These are phyloP conservation scores for Cebidichthys violaceus DNA, from an alignment of 2,113 vertebrate species.

Conservation along the genomic window DNA sequence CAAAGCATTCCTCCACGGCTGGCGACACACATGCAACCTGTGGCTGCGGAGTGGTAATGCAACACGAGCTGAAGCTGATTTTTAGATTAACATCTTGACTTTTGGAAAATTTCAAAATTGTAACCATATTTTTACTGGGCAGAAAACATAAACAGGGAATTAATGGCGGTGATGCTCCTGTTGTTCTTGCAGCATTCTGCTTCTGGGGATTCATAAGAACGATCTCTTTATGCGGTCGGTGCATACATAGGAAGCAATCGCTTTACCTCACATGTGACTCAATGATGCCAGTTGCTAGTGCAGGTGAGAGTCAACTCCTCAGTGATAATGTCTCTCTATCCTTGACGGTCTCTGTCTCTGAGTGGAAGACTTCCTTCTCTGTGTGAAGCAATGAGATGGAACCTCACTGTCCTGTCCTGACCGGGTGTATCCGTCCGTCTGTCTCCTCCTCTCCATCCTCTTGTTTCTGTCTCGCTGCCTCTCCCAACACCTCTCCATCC, in stretches of 20 bases:
- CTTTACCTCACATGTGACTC: slow-evolving; percentile 46
- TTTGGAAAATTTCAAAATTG: background rate
- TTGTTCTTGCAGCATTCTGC: slow-evolving; percentile 17
- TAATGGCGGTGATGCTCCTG: background rate
- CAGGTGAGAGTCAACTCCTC: background rate
- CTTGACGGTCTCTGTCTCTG: background rate
- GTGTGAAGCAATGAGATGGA: slow-evolving; percentile 1
- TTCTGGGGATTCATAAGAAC: background rate
- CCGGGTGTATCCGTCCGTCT: slow-evolving; percentile 4
- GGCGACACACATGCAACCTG: slow-evolving; percentile 68
- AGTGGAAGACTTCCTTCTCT: background rate
- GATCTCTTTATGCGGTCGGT: slow-evolving; percentile 30
- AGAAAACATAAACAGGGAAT: slow-evolving; percentile 8
- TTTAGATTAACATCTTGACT: background rate
- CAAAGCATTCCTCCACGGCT: slow-evolving; percentile 47
- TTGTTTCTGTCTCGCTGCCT: slow-evolving; percentile 27
- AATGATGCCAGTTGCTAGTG: slow-evolving; percentile 1
- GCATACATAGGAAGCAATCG: slow-evolving; percentile 3
- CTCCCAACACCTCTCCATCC: slow-evolving; percentile 51
- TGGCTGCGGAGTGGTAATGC: slow-evolving; percentile 50
- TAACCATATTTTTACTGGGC: background rate
- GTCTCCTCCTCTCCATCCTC: slow-evolving; percentile 8
- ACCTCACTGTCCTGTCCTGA: slow-evolving; percentile 30
- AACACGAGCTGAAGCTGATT: slow-evolving; percentile 29
- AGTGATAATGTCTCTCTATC: background rate